phyloP scores from a whole-genome alignment of 1,140 invertebrate species.

The Pectinophora gossypiella region DNA sequence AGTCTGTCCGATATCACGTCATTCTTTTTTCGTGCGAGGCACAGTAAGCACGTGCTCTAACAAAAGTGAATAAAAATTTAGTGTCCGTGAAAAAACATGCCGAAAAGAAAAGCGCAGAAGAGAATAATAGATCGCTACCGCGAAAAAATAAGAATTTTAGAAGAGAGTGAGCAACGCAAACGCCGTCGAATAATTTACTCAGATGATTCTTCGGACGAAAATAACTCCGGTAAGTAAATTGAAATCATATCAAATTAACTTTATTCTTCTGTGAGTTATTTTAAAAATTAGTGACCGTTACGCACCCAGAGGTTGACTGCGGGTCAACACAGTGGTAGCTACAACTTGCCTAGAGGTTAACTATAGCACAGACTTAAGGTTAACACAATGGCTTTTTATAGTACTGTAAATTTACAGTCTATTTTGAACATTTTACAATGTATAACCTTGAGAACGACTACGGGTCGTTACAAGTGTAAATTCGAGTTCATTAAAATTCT shows the following conservation, averaged over 20 bases:
- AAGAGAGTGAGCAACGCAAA: constrained; percentile 2
- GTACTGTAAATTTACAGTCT: neutral
- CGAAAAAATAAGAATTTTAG: constrained; percentile 9
- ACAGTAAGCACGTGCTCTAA: too few species aligned
- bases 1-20: too few species aligned
- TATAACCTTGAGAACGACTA: constrained; percentile 10
- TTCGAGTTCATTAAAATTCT: neutral
- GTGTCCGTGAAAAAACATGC: too few species aligned
- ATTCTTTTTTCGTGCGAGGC: too few species aligned
- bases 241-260: too few species aligned
- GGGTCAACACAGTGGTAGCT: constrained; percentile 3
- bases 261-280: neutral
- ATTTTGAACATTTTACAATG: neutral
- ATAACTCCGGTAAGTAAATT: constrained; percentile 1
- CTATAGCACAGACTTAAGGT: too few species aligned
- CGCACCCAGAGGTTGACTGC: neutral
- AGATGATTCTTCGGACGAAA: neutral
- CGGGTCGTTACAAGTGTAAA: constrained; percentile 11
- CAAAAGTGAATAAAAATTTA: too few species aligned
- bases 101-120: constrained; percentile 13
- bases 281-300: neutral
- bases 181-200: neutral
- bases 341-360: too few species aligned
- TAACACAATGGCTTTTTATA: neutral
- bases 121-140: neutral